Percentiles rank a stretch among this genome's conserved stretches.
Evolutionary conservation across 2,797 vertebrate species (phyloP).

Genomic region (Gorsachius magnificus): DNA sequence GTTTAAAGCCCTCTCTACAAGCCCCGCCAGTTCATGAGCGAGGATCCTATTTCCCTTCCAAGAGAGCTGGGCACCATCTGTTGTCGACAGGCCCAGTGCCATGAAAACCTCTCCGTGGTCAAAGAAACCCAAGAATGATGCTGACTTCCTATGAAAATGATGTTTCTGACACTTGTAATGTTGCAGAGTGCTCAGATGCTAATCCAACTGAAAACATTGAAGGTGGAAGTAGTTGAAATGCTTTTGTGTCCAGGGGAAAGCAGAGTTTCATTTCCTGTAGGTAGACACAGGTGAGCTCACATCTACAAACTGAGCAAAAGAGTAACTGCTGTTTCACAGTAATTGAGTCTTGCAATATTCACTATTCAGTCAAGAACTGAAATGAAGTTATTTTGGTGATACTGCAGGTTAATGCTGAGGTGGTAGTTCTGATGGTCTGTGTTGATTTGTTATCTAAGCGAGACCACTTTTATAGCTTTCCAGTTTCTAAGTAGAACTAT

Average conservation of each 20-base stretch:
- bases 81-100: no score
- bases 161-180: background rate
- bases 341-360: background rate
- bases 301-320: background rate
- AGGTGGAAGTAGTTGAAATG: background rate
- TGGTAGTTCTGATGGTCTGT: background rate
- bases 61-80: no score
- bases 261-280: background rate
- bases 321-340: background rate
- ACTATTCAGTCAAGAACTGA: background rate
- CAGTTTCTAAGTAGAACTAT: background rate
- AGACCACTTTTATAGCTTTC: background rate
- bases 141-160: background rate
- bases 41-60: no score
- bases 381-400: background rate
- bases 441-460: background rate
- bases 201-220: background rate
- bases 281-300: background rate
- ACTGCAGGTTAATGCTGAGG: background rate
- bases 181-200: background rate
- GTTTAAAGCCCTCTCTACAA: no score
- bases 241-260: background rate
- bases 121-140: no score
- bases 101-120: no score
- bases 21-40: no score